Evolutionary conservation across 2,113 vertebrate genomes (phyloP), one percentile per base, ranked within the genome.

Genomic region (Tachuris rubrigastra): DNA sequence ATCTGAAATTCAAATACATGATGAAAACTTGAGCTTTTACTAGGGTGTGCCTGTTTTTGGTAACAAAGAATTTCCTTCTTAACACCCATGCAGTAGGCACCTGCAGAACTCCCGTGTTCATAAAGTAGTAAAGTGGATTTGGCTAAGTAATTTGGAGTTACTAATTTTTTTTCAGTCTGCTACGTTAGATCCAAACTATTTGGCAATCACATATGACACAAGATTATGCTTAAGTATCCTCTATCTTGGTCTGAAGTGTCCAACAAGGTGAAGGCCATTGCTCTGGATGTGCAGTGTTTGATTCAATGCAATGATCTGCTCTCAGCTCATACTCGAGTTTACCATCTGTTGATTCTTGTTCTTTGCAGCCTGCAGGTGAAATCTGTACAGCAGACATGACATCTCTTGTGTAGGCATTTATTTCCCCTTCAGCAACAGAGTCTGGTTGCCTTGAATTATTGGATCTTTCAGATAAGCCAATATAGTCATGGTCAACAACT

Each of bases 401-500:
- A 67, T 79, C 42, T 3, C 66, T 85, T n/a, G 78, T 35, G 49
- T 60, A 90, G 49, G 79, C 47, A 90, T 93, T 33, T 78, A 84
- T 50, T 68, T 90, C 77, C 25, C 22, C 93, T 95, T 92, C 91
- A 37, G 73, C 68, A 66, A 89, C 50, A 78, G 78, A 76, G 52
- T 82, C 81, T 53, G 89, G 60, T 44, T 95, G 97, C 52, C 85
- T 95, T 42, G 94, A 47, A 85, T 92, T 93, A 93, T 24, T 69
- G n/a, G 81, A 69, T 87, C 85, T 93, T 92, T 97, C 97, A 44
- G 96, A 92, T 30, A 96, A 88, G 37, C 97, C 95, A 84, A 85
- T 65, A 60, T 98, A 98, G 82, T 98, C 98, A 60, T 97, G 97
- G 90, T 98, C 98, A 92, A 96, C 86, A 76, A 97, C 90, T 60